A percentile compares a stretch with the other conserved stretches of the same genome.
Evolutionary conservation across 2,113 vertebrate genomes (phyloP).

Genomic region (Sphyrna mokarran): DNA sequence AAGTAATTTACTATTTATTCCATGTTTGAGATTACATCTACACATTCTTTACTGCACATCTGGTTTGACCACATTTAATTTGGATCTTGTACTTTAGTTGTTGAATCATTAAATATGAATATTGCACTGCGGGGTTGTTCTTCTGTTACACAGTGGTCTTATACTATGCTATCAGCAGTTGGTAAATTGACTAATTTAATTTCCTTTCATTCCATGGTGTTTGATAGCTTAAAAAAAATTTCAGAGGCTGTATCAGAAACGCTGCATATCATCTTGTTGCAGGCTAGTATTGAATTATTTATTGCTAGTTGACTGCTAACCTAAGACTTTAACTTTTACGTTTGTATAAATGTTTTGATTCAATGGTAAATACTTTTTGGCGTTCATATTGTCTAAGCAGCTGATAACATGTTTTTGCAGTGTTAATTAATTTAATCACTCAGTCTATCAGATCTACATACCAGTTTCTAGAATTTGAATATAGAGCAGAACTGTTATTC

Average conservation of each 20-base stretch:
- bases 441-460: background rate
- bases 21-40: background rate
- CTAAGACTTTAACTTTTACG: background rate
- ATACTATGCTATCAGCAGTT: background rate
- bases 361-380: background rate
- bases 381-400: background rate
- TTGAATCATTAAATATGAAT: constrained; percentile 9
- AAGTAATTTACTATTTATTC: background rate
- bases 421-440: background rate
- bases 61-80: background rate
- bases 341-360: background rate
- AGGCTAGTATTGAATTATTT: background rate
- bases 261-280: background rate
- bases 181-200: background rate
- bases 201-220: background rate
- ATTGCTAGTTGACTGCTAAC: background rate
- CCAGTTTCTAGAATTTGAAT: background rate
- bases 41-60: background rate
- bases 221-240: constrained; percentile 14
- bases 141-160: background rate
- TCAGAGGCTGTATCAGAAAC: background rate
- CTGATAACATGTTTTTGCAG: background rate
- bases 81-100: background rate
- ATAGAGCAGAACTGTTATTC: background rate
- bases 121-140: background rate